A percentile compares a stretch with the other conserved stretches of the same genome.
Evolutionary conservation across 2,888 invertebrate species (phyloP).

Genomic region (Oscheius sp.): DNA sequence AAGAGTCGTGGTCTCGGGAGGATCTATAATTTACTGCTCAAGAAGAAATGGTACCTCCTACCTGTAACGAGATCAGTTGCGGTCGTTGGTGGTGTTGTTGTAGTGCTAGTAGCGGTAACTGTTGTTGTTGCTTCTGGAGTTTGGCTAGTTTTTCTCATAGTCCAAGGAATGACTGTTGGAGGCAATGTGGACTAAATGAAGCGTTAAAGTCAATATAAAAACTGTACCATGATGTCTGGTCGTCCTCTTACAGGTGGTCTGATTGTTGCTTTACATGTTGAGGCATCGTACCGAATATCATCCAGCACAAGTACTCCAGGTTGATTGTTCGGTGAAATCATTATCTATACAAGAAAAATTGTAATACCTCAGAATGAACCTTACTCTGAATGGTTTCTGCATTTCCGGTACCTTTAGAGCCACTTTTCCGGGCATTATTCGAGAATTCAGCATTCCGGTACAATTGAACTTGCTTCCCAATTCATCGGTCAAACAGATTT

Average conservation of each 20-base stretch:
- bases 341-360: constrained; percentile 3
- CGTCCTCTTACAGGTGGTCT: constrained; percentile 36
- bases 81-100: constrained; percentile 27
- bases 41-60: too few species aligned
- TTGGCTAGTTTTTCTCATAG: constrained; percentile 24
- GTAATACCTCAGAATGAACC: background rate
- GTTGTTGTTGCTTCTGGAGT: background rate
- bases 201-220: background rate
- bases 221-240: constrained; percentile 49
- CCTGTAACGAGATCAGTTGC: constrained; percentile 14
- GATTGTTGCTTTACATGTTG: constrained; percentile 48
- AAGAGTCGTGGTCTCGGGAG: background rate
- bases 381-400: constrained; percentile 64
- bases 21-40: background rate
- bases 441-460: constrained; percentile 68
- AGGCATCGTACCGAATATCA: constrained; percentile 68
- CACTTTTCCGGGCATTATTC: constrained; percentile 71
- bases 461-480: constrained; percentile 66
- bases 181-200: constrained; percentile 39
- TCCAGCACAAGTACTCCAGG: constrained; percentile 68
- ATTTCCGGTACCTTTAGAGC: constrained; percentile 68
- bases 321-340: constrained; percentile 49
- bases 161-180: constrained; percentile 45
- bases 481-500: constrained; percentile 67
- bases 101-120: constrained; percentile 1